Evolutionary conservation across 1,140 invertebrate species (phyloP).

Genomic region (Cyphomyrmex costatus): DNA sequence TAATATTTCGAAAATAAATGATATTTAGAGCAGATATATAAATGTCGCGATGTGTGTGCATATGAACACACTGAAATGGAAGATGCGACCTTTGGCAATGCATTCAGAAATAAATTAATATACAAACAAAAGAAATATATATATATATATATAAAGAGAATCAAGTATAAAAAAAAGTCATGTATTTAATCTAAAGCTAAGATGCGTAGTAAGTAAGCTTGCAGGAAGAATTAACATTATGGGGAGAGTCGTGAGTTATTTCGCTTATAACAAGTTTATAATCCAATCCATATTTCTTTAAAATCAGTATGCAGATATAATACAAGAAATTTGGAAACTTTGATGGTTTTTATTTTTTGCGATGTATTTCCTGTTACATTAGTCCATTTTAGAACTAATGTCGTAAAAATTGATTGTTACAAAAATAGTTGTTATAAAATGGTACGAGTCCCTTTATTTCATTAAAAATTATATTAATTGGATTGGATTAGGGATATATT

Average conservation of each 20-base stretch:
- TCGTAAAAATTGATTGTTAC: conserved; percentile 58
- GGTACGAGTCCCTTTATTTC: conserved; percentile 36
- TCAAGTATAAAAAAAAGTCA: conserved; percentile 42
- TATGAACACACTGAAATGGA: conserved; percentile 50
- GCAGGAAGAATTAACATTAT: conserved; percentile 51
- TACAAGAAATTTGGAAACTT: conserved; percentile 16
- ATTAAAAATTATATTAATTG: conserved; percentile 38
- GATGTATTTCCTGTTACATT: conserved; percentile 39
- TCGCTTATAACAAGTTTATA: conserved; percentile 22
- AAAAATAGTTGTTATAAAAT: conserved; percentile 66
- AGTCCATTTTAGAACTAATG: conserved; percentile 1
- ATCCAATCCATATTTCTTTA: conserved; percentile 33
- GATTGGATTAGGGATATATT: conserved; percentile 31
- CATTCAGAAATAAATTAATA: conserved; percentile 50
- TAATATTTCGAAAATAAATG: conserved; percentile 18
- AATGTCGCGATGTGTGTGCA: conserved; percentile 26
- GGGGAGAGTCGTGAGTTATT: conserved; percentile 5
- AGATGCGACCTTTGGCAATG: conserved; percentile 48
- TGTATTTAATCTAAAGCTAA: conserved; percentile 35
- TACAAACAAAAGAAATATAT: conserved; percentile 26
- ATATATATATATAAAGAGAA: conserved; percentile 26
- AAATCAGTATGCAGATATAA: conserved; percentile 25
- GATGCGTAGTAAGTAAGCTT: conserved; percentile 17
- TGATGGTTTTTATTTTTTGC: not conserved
- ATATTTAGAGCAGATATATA: conserved; percentile 42